A percentile compares a stretch with the other conserved stretches of the same genome.
These are phyloP conservation scores for Campylomormyrus tamandua DNA, from an alignment of 2,113 vertebrate genomes.

Conservation along the genomic window DNA sequence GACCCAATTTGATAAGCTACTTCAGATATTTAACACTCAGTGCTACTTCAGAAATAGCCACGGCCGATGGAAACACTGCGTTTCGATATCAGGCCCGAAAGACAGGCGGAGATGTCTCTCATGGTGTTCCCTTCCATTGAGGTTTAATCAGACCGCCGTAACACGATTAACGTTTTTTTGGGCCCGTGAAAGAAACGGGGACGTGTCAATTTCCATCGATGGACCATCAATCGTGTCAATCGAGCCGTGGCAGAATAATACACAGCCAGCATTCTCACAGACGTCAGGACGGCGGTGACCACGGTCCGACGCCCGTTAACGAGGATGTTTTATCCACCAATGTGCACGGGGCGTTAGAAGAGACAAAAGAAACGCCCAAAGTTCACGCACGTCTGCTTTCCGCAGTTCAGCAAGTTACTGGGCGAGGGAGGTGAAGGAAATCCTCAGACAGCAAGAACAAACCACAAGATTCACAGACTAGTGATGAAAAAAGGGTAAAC, in stretches of 20 bases:
- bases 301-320: neutral
- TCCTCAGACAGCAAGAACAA: neutral
- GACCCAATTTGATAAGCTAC: constrained; percentile 69
- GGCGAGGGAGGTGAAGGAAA: neutral
- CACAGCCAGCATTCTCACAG: too few species aligned
- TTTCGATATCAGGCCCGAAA: constrained; percentile 64
- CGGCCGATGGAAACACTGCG: constrained; percentile 47
- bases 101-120: constrained; percentile 49
- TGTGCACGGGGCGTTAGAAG: neutral
- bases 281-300: neutral
- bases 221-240: too few species aligned
- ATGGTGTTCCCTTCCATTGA: constrained; percentile 5
- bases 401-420: neutral
- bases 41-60: constrained; percentile 57
- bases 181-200: neutral
- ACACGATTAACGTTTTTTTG: neutral
- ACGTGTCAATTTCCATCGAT: neutral
- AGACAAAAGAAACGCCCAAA: neutral
- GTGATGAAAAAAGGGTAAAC: constrained; percentile 41
- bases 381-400: neutral
- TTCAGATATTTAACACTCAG: constrained; percentile 62
- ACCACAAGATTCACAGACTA: neutral
- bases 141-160: neutral
- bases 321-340: neutral
- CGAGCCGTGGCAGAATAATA: neutral